Evolutionary conservation across 1,140 invertebrate species (phyloP).

Genomic region (Druon quercuslanigerum): DNA sequence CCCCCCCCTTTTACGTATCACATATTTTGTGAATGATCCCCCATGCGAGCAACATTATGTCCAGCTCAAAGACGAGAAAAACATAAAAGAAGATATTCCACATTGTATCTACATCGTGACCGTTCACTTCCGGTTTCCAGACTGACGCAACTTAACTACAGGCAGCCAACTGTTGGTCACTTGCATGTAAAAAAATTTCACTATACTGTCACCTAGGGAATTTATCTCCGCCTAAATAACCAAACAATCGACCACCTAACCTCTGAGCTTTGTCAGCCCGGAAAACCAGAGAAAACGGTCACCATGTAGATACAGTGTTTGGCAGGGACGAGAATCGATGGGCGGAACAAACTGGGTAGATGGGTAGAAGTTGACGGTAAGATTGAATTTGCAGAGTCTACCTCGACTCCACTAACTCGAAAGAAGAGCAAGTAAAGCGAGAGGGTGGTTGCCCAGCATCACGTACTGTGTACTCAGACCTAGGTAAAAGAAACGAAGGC

Average conservation of each 20-base stretch:
- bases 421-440: conserved; percentile 42
- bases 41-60: not conserved
- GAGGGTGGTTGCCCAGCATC: conserved; percentile 36
- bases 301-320: too few relatives aligned
- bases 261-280: too few relatives aligned
- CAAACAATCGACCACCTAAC: too few relatives aligned
- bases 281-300: too few relatives aligned
- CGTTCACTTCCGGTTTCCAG: too few relatives aligned
- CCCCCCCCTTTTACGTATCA: too few relatives aligned
- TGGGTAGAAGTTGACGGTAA: conserved; percentile 52
- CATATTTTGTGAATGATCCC: too few relatives aligned
- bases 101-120: too few relatives aligned
- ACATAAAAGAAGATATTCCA: not conserved
- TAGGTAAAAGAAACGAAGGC: conserved; percentile 41
- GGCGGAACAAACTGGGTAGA: conserved; percentile 55
- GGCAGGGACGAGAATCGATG: conserved; percentile 49
- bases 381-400: conserved; percentile 54
- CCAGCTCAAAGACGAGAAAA: not conserved
- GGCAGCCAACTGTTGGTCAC: not conserved
- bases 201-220: too few relatives aligned
- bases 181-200: not conserved
- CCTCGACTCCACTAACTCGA: conserved; percentile 39
- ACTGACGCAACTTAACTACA: too few relatives aligned
- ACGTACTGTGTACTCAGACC: not conserved
- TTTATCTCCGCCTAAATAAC: too few relatives aligned